A percentile compares a stretch with the other conserved stretches of the same genome.
Evolutionary conservation across 2,113 vertebrate species (phyloP).

Genomic region (Lophius piscatorius): DNA sequence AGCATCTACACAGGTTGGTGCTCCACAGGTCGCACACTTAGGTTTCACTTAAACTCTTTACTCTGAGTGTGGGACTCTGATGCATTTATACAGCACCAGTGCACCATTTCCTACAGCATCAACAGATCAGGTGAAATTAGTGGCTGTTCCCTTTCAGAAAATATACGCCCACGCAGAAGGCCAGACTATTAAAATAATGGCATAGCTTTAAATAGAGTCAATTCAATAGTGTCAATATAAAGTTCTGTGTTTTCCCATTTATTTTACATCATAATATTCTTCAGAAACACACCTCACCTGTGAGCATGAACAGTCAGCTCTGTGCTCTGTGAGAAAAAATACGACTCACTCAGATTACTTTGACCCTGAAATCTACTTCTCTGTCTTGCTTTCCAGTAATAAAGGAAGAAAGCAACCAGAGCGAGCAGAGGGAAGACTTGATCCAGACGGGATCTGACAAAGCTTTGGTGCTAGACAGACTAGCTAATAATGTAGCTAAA

Average conservation of each 20-base stretch:
- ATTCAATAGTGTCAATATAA: not conserved
- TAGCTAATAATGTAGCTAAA: constrained; percentile 99
- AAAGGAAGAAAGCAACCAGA: constrained; percentile 98
- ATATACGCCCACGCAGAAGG: too few relatives aligned
- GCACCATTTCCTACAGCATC: not conserved
- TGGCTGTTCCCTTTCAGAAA: too few relatives aligned
- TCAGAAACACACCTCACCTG: constrained; percentile 10
- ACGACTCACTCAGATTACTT: constrained; percentile 55
- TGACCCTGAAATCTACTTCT: constrained; percentile 81
- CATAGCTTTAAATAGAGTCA: not conserved
- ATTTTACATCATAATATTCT: too few relatives aligned
- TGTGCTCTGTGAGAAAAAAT: constrained; percentile 29
- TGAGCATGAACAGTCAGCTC: constrained; percentile 39
- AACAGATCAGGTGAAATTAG: too few relatives aligned
- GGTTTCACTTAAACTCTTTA: constrained; percentile 18
- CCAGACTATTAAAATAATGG: not conserved
- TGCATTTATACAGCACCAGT: not conserved
- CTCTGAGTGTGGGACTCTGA: not conserved
- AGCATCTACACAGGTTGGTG: constrained; percentile 92
- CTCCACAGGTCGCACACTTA: not conserved
- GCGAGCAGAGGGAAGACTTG: constrained; percentile 97
- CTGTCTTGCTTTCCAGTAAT: constrained; percentile 96
- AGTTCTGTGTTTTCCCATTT: constrained; percentile 3
- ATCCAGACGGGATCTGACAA: constrained; percentile 95
- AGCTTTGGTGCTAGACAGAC: constrained; percentile 98